Evolutionary conservation across 2,797 vertebrate genomes (phyloP).

Genomic region (Orestias chungarensis): DNA sequence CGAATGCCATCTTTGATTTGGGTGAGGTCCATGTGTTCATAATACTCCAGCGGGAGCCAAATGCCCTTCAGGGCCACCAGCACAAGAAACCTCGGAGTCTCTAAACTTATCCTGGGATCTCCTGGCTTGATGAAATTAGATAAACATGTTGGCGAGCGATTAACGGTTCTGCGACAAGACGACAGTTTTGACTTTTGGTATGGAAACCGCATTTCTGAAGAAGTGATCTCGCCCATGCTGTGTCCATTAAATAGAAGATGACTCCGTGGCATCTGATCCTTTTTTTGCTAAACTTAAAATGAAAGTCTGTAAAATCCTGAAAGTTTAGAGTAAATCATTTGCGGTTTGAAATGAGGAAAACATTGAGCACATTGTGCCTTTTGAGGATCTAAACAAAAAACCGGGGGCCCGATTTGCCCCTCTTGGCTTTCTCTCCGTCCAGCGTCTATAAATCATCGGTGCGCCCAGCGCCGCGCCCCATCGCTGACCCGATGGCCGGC

Average conservation of each 20-base stretch:
- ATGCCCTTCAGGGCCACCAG: slow-evolving; percentile 64
- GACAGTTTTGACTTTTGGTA: slow-evolving; percentile 69
- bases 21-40: slow-evolving; percentile 76
- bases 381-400: slow-evolving; percentile 38
- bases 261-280: slow-evolving; percentile 50
- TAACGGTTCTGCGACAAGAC: slow-evolving; percentile 66
- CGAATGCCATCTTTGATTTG: slow-evolving; percentile 74
- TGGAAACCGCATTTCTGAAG: slow-evolving; percentile 64
- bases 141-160: slow-evolving; percentile 73
- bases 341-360: slow-evolving; percentile 45
- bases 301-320: slow-evolving; percentile 36
- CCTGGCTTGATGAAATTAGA: slow-evolving; percentile 71
- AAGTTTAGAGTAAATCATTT: slow-evolving; percentile 38
- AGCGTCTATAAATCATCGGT: slow-evolving; percentile 81
- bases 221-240: slow-evolving; percentile 62
- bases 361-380: slow-evolving; percentile 61
- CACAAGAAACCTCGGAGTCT: slow-evolving; percentile 60
- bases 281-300: slow-evolving; percentile 42
- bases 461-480: slow-evolving; percentile 57
- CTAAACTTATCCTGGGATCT: slow-evolving; percentile 70
- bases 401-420: slow-evolving; percentile 51
- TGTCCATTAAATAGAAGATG: slow-evolving; percentile 68
- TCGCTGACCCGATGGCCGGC: slow-evolving; percentile 78
- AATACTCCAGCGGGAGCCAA: slow-evolving; percentile 77
- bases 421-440: slow-evolving; percentile 65